These are phyloP conservation scores for Gobiocypris rarus DNA, from an alignment of 2,113 vertebrate genomes.

Conservation along the genomic window DNA sequence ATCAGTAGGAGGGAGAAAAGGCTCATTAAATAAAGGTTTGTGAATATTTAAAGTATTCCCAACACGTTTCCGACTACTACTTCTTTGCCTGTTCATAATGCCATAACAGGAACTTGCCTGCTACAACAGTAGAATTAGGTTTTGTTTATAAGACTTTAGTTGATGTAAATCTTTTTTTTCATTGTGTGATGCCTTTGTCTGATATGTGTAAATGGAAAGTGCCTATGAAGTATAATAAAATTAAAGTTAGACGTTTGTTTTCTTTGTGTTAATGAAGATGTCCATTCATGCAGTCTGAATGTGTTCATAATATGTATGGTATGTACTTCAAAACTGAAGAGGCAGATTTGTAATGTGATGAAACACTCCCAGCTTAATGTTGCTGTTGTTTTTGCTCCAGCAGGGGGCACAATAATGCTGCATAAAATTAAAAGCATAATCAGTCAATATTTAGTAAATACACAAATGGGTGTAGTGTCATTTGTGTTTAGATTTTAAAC, in stretches of 20 bases:
- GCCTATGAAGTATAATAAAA: constrained; percentile 60
- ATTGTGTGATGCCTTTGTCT: constrained; percentile 47
- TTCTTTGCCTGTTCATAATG: constrained; percentile 36
- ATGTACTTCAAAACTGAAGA: neutral
- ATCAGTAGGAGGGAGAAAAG: constrained; percentile 12
- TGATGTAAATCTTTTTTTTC: constrained; percentile 54
- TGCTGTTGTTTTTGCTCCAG: neutral
- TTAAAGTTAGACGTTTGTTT: neutral
- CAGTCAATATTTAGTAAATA: neutral
- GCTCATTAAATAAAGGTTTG: constrained; percentile 17
- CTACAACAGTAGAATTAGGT: constrained; percentile 12
- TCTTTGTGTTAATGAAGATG: neutral
- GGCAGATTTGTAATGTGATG: neutral
- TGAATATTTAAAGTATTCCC: constrained; percentile 29
- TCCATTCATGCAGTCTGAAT: neutral
- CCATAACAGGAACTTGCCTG: constrained; percentile 11
- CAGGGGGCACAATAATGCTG: neutral
- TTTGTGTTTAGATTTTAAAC: neutral
- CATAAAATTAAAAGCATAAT: neutral
- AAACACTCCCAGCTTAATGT: neutral
- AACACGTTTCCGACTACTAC: constrained; percentile 20
- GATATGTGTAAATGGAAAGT: constrained; percentile 66
- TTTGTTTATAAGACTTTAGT: constrained; percentile 37
- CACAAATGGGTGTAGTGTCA: neutral
- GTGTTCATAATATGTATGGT: neutral